Base-by-base conservation (phyloP, 2,888 invertebrate species). In the Drosophila macrospina region DNA sequence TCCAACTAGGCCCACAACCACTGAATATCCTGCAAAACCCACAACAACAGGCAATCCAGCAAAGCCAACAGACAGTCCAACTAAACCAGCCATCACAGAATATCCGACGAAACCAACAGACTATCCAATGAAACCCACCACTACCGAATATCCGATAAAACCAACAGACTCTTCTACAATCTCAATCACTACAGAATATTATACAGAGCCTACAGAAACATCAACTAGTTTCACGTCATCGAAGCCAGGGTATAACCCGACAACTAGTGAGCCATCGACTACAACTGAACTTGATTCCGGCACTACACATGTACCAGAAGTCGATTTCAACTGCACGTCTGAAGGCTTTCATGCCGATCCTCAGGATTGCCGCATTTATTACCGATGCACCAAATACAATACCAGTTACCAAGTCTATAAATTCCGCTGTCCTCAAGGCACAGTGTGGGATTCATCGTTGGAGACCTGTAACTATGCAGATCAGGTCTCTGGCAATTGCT, bases 391-490 rank as follows among this genome's bases (percentile, higher is more conserved):
- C 3, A 83, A 82, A 13, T 76, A 85, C 37, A 91, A 92, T 52
- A 92, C 93, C 1, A 92, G 91, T 1, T 93, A 90, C 72, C 92
- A 86, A 16, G 92, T 92, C 32, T 93, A 93, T 70, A 93, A 93
- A 45, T 94, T 93, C 80, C 91, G 89, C 8, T 94, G 94, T 76
- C 93, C 93, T 1, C 91, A 92, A 11, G 94, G 94, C 57, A 94
- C 94, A 0, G 93, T 93, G 6, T 94, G 94, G 94, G 94, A 94
- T 89, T 93, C 93, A 69, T 92, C 93, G 16, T 91, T 93, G 54
- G 92, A 93, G 72, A 93, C 93, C 0, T 95, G 95, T 61, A 92
- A 92, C 56, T 86, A 91, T 61, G 90, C 89, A 5, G 82, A 90
- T 45, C 84, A 88, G 48, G 92, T 92, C 4, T 82, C 86, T 2